These are phyloP conservation scores for Epinephelus coioides DNA, from an alignment of 2,797 vertebrate genomes.

Conservation along the genomic window DNA sequence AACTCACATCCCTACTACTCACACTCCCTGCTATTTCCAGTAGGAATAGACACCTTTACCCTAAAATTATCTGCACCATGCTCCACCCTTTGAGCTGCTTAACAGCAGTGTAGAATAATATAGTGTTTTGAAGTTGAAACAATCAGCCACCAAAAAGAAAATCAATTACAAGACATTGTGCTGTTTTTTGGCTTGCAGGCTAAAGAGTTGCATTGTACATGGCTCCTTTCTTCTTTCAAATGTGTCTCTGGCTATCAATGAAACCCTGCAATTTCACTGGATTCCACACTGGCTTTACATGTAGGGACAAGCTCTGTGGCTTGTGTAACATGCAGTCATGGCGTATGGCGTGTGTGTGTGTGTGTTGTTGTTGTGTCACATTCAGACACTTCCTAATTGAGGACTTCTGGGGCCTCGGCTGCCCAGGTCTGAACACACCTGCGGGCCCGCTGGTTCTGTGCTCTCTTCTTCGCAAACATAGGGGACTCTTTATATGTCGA, in stretches of 20 bases:
- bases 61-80: not conserved
- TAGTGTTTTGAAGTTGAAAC: not conserved
- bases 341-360: conserved; percentile 46
- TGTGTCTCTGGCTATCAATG: conserved; percentile 76
- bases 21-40: not conserved
- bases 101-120: not conserved
- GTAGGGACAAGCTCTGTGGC: conserved; percentile 80
- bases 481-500: not conserved
- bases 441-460: conserved; percentile 20
- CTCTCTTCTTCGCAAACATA: conserved; percentile 20
- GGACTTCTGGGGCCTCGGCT: conserved; percentile 51
- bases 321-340: conserved; percentile 72
- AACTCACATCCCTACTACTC: not conserved
- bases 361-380: conserved; percentile 65
- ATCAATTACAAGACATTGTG: not conserved
- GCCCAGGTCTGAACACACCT: conserved; percentile 63
- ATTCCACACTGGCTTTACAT: conserved; percentile 83
- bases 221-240: conserved; percentile 53
- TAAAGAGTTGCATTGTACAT: conserved; percentile 23
- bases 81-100: not conserved
- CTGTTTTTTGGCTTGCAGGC: not conserved
- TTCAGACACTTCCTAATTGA: conserved; percentile 64
- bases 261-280: conserved; percentile 87
- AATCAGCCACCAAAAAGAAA: not conserved
- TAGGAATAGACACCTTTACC: not conserved